Evolutionary conservation across 2,113 vertebrate genomes (phyloP).

Genomic region (Phalacrocorax aristotelis): DNA sequence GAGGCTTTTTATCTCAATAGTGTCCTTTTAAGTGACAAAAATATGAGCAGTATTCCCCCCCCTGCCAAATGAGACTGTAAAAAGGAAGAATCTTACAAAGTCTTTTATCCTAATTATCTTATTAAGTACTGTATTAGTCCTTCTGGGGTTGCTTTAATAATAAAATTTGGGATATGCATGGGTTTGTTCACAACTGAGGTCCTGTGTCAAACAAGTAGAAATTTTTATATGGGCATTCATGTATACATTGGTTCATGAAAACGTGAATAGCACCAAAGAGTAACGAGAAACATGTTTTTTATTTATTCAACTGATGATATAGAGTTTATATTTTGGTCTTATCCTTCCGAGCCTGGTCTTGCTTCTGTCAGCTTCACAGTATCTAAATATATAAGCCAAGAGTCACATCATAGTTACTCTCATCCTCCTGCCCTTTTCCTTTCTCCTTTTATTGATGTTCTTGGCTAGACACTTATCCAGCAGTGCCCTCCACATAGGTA

Average conservation of each 20-base stretch:
- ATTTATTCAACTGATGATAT: neutral
- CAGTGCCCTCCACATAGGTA: neutral
- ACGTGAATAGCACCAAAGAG: neutral
- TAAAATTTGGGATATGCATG: neutral
- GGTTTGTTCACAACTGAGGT: neutral
- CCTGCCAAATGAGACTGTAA: neutral
- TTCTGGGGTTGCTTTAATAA: neutral
- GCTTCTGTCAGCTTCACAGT: neutral
- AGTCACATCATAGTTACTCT: neutral
- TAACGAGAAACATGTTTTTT: neutral
- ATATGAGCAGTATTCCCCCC: neutral
- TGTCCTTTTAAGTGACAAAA: neutral
- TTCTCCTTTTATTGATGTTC: neutral
- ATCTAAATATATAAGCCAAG: neutral
- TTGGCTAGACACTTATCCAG: neutral
- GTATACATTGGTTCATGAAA: neutral
- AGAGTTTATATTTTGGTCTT: neutral
- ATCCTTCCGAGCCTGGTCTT: neutral
- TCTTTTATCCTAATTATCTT: neutral
- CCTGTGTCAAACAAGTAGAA: neutral
- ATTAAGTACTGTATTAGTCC: neutral
- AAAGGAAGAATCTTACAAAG: neutral
- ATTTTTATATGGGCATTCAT: neutral
- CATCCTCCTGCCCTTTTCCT: neutral
- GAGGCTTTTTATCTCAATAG: neutral